Conservation (phyloP, 1,140 invertebrate genomes). For the Delia radicum region DNA sequence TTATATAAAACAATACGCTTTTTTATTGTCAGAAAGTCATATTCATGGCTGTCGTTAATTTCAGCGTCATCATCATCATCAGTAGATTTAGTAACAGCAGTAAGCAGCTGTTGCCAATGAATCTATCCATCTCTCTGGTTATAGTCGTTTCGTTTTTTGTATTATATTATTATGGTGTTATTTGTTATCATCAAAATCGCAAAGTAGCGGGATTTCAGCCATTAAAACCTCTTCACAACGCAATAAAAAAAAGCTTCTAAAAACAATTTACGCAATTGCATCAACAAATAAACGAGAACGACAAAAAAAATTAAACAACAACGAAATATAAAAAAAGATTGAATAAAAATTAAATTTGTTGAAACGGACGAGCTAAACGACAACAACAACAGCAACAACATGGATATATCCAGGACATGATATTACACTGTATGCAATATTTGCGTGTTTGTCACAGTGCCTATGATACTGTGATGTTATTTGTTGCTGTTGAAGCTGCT, state of each 20-base stretch:
- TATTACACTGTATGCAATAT: background rate
- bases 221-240: conserved; percentile 2
- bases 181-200: conserved; percentile 2
- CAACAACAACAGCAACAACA: too few relatives aligned
- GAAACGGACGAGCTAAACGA: background rate
- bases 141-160: background rate
- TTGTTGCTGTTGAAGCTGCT: background rate
- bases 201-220: background rate
- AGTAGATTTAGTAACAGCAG: background rate
- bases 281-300: conserved; percentile 7
- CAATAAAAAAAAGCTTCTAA: conserved; percentile 6
- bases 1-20: background rate
- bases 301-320: background rate
- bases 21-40: background rate
- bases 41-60: background rate
- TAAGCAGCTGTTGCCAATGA: background rate
- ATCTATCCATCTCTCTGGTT: background rate
- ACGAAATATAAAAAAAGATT: background rate
- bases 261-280: conserved; percentile 26
- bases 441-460: background rate
- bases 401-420: background rate
- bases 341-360: background rate
- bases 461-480: background rate
- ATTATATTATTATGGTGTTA: background rate
- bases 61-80: background rate